Percentiles rank a stretch among this genome's conserved stretches.
These are phyloP conservation scores for Sialia sialis DNA, from an alignment of 2,113 vertebrate genomes.

Conservation along the genomic window DNA sequence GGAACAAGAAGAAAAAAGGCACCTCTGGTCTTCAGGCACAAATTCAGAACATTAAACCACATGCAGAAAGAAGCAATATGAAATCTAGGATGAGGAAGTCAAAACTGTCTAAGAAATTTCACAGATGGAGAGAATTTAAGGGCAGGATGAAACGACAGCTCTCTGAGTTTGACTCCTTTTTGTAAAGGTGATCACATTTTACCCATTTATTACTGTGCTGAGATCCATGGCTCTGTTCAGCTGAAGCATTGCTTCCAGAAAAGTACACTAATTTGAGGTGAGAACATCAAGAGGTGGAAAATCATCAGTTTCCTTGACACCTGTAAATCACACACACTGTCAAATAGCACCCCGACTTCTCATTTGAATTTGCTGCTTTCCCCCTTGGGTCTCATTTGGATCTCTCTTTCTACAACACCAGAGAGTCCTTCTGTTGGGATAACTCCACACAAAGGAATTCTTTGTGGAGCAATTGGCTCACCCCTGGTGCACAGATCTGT, in stretches of 20 bases:
- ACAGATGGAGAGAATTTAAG: neutral
- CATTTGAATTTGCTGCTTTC: neutral
- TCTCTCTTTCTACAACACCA: neutral
- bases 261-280: neutral
- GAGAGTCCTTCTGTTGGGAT: neutral
- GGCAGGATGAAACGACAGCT: neutral
- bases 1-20: neutral
- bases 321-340: neutral
- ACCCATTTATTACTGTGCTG: neutral
- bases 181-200: neutral
- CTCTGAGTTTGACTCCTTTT: neutral
- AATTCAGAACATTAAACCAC: neutral
- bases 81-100: slow-evolving; percentile 6
- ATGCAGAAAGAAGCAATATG: neutral
- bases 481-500: neutral
- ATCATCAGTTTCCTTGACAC: neutral
- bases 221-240: neutral
- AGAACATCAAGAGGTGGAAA: neutral
- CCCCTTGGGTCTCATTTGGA: neutral
- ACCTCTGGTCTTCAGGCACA: neutral
- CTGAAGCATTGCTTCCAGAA: neutral
- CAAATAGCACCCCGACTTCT: neutral
- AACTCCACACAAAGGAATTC: neutral
- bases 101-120: slow-evolving; percentile 27
- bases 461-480: neutral